phyloP scores from a whole-genome alignment of 2,888 invertebrate genomes.

The Tinea pellionella region DNA sequence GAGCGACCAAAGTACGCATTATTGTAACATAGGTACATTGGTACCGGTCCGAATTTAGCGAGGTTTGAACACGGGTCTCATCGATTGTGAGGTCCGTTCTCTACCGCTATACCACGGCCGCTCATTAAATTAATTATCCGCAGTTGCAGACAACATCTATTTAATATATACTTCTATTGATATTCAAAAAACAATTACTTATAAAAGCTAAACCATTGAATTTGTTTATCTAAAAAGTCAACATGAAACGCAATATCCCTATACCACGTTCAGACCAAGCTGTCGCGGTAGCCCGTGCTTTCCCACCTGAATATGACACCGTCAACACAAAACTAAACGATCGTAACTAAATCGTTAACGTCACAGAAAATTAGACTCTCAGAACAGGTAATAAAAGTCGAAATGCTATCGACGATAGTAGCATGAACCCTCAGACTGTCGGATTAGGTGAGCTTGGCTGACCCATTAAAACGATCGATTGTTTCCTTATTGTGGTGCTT shows the following conservation, averaged over 20 bases:
- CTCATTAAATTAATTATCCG: too few species aligned
- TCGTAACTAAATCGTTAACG: constrained; percentile 29
- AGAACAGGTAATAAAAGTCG: constrained; percentile 29
- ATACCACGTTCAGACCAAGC: constrained; percentile 40
- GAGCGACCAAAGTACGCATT: too few species aligned
- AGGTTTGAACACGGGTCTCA: too few species aligned
- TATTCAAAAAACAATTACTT: background rate
- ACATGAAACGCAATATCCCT: constrained; percentile 57
- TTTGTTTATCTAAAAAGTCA: constrained; percentile 50
- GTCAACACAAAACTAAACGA: constrained; percentile 32
- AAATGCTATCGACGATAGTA: constrained; percentile 30
- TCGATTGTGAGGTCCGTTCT: too few species aligned
- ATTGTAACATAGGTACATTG: too few species aligned
- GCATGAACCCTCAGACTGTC: constrained; percentile 42
- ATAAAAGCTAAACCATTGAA: background rate
- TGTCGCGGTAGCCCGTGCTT: constrained; percentile 61
- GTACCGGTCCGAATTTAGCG: too few species aligned
- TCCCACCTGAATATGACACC: constrained; percentile 68
- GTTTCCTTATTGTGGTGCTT: constrained; percentile 61
- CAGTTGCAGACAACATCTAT: too few species aligned
- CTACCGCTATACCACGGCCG: too few species aligned
- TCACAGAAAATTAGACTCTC: constrained; percentile 35
- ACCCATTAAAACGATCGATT: constrained; percentile 69
- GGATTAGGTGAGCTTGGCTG: constrained; percentile 63
- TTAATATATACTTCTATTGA: too few species aligned